Base-by-base conservation (phyloP, 2,888 invertebrate genomes). In the Elegia similella region DNA sequence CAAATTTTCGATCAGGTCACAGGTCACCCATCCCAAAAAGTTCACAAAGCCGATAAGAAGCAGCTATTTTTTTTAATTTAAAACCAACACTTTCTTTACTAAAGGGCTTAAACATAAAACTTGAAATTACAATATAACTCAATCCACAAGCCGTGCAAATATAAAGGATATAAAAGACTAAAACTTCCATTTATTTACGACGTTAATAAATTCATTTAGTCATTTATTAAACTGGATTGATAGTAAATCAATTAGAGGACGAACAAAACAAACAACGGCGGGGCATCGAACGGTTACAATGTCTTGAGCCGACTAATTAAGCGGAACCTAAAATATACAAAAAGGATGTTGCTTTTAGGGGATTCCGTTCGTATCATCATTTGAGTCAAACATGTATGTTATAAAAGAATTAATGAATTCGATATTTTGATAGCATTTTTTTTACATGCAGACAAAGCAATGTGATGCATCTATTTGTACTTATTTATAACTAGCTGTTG, bases 271-370 rank as follows among this genome's bases (percentile, higher is more conserved):
- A 62, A 62, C 73, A 69, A 59, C 72, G 72, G 38, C 76, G 73
- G 59, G 60, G 6, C 34, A 42, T 50, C 42, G 23, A 38, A 23
- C 23, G 56, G 56, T 42, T 48, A 56, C 67, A 69, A 69, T 73
- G 74, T 73, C 71, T 67, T 63, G 72, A 70, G 73, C 66, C 60
- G 66, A 67, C 75, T 84, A 86, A 86, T 86, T 84, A 85, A 80
- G 72, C 82, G 70, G 76, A 72, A 75, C 55, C 65, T 58, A 74
- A 72, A 79, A 73, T 73, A 82, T 77, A 85, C 73, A n/a, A n/a
- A n/a, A n/a, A n/a, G n/a, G n/a, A n/a, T n/a, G n/a, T n/a, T n/a
- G n/a, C n/a, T n/a, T n/a, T n/a, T n/a, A n/a, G n/a, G 8, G 34
- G 34, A 32, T 50, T 38, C 32, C 34, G 50, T 50, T 2, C n/a